A percentile compares a stretch with the other conserved stretches of the same genome.
Conservation (phyloP, 2,113 vertebrate genomes). For the Jaculus jaculus region DNA sequence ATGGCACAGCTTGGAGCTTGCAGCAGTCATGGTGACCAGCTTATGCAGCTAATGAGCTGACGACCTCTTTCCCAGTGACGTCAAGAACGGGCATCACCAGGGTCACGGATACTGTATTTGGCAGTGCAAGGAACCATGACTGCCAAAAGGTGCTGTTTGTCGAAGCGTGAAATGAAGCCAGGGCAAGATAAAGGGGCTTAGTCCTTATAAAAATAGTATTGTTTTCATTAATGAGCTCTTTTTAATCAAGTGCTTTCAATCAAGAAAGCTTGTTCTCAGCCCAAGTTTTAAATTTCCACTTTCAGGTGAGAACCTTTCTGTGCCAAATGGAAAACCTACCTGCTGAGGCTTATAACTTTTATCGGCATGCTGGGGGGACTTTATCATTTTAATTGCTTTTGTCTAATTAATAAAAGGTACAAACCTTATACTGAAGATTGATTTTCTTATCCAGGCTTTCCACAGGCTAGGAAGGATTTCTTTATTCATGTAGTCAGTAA, state of each 20-base stretch:
- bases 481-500: background rate
- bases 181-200: conserved; percentile 53
- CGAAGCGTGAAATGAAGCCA: conserved; percentile 57
- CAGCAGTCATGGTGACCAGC: background rate
- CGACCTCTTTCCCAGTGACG: conserved; percentile 46
- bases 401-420: conserved; percentile 47
- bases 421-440: conserved; percentile 32
- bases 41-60: conserved; percentile 43
- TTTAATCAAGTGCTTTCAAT: conserved; percentile 71
- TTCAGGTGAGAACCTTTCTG: conserved; percentile 49
- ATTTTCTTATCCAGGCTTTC: conserved; percentile 58
- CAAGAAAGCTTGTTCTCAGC: conserved; percentile 45
- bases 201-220: conserved; percentile 54
- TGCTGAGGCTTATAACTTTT: background rate
- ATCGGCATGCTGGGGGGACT: background rate
- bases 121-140: background rate
- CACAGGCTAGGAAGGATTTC: background rate
- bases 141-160: conserved; percentile 57
- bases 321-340: conserved; percentile 52
- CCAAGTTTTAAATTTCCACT: conserved; percentile 50
- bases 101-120: background rate
- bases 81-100: conserved; percentile 10
- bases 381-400: conserved; percentile 46
- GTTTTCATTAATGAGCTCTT: conserved; percentile 66
- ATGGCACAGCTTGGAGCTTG: background rate